A percentile compares a stretch with the other conserved stretches of the same genome.
Conservation (phyloP, 2,888 invertebrate species). For the Pediacus dermestoides region DNA sequence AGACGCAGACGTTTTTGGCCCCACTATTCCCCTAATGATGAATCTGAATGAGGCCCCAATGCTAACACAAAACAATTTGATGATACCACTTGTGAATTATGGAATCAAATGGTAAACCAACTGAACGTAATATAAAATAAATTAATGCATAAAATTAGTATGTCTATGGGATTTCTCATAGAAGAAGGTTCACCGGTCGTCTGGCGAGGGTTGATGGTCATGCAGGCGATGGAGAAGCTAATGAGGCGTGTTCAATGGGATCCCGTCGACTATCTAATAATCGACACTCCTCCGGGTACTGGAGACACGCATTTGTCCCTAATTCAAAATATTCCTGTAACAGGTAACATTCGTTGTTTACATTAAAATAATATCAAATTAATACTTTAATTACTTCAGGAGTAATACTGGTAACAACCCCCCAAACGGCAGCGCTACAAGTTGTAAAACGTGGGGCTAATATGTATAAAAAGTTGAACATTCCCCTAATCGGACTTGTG, state of each 20-base stretch:
- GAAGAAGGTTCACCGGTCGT: slow-evolving; percentile 82
- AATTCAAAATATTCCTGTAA: slow-evolving; percentile 81
- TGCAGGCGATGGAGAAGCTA: slow-evolving; percentile 87
- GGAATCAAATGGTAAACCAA: slow-evolving; percentile 81
- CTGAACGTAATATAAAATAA: slow-evolving; percentile 1
- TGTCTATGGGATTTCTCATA: slow-evolving; percentile 93
- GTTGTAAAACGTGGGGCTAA: slow-evolving; percentile 81
- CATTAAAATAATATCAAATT: too few species aligned
- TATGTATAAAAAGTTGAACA: slow-evolving; percentile 81
- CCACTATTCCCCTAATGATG: slow-evolving; percentile 93
- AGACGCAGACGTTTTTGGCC: slow-evolving; percentile 95
- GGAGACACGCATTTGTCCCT: slow-evolving; percentile 93
- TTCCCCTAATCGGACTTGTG: slow-evolving; percentile 82
- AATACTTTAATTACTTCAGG: slow-evolving; percentile 51
- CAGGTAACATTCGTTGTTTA: slow-evolving; percentile 65
- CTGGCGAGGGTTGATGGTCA: slow-evolving; percentile 96
- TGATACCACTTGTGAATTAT: slow-evolving; percentile 86
- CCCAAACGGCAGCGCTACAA: slow-evolving; percentile 82
- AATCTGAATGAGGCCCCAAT: slow-evolving; percentile 80
- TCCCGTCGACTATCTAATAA: slow-evolving; percentile 78
- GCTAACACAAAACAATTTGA: slow-evolving; percentile 72
- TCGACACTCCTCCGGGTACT: slow-evolving; percentile 96
- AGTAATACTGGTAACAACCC: slow-evolving; percentile 87
- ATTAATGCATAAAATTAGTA: slow-evolving; percentile 53
- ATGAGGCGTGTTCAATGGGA: slow-evolving; percentile 87